Base-by-base conservation (phyloP, 2,888 invertebrate genomes). In the Diplazon laetatorius region DNA sequence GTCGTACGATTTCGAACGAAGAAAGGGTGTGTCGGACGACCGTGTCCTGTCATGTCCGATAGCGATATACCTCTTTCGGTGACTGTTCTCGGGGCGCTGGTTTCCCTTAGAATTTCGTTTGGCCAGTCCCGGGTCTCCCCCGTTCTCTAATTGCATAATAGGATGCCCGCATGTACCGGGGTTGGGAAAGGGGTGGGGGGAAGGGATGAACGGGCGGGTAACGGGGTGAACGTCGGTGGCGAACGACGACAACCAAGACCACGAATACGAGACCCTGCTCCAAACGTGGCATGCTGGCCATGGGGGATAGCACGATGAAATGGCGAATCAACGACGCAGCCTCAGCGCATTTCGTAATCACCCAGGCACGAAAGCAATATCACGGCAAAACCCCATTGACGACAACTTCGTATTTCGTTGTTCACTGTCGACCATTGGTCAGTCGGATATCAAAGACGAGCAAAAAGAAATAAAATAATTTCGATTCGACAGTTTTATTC, bases 21-120 rank as follows among this genome's bases (percentile, higher is more conserved):
- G 91, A 90, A 90, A 91, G 90, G 91, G 90, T 90, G 91, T 90
- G 90, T 90, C 90, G 88, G 90, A 87, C 88, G 87, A 87, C 84
- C 90, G 87, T 91, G 90, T 90, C 87, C 90, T 90, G 90, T 89
- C 90, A 88, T 90, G 90, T 90, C 88, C 89, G 89, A 90, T 89
- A 89, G 88, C 89, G 88, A 88, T 89, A 88, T 89, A 90, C 89
- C 89, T 88, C 79, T 76, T 79, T 72, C 87, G n/a, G 86, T 83
- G 84, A 84, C 85, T 83, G 81, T 83, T 84, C 80, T 86, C 87
- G 85, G 46, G 37, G 57, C 87, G 55, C 62, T 63, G 68, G 52
- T 63, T 76, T 76, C 82, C 82, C 89, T 88, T 87, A 87, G 87
- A 89, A 89, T 89, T 88, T 85, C 84, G 70, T 71, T 86, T 82